Evolutionary conservation across 2,888 invertebrate species (phyloP), one percentile per base, ranked within the genome.

Genomic region (Coleophora flavipennella): DNA sequence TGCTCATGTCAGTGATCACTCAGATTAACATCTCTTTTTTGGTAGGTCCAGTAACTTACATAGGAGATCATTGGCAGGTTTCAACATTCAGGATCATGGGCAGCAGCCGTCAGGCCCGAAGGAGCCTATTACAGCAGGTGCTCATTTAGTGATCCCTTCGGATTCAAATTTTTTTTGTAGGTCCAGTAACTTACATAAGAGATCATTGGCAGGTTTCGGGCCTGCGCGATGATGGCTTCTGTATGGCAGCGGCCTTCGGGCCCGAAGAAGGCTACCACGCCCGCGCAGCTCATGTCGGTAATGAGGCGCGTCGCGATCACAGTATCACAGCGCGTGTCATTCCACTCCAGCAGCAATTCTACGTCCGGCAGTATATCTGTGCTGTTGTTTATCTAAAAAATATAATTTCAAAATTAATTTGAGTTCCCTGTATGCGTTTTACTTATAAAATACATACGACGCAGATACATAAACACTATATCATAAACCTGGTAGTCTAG

Each of bases 41-140:
- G 3, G 3, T 20, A n/a, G n/a, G n/a, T n/a, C n/a, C n/a, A n/a
- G n/a, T 20, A 3, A 11, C 29, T 29, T 2, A 29, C 29, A 7
- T 29, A 29, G 11, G 11, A 29, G 29, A 29, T 29, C 29, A 29
- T 27, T 10, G 28, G 28, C 13, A 32, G 26, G 28, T 27, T 27
- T 10, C n/a, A 83, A 97, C 97, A 80, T 97, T 97, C 67, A 96
- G 95, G 74, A 98, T 94, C 95, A 98, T 97, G n/a, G 89, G 79
- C 98, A 98, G 38, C 91, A 90, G 43, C 96, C 95, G 80, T 98
- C 98, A 1, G 97, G 97, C n/a, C n/a, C n/a, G n/a, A n/a, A n/a
- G n/a, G n/a, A n/a, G n/a, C n/a, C n/a, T n/a, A n/a, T n/a, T n/a
- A n/a, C n/a, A n/a, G n/a, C n/a, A n/a, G n/a, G n/a, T n/a, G n/a